Percentiles rank a stretch among this genome's conserved stretches.
Evolutionary conservation across 2,888 invertebrate genomes (phyloP).

Genomic region (Aleiodes testaceus): DNA sequence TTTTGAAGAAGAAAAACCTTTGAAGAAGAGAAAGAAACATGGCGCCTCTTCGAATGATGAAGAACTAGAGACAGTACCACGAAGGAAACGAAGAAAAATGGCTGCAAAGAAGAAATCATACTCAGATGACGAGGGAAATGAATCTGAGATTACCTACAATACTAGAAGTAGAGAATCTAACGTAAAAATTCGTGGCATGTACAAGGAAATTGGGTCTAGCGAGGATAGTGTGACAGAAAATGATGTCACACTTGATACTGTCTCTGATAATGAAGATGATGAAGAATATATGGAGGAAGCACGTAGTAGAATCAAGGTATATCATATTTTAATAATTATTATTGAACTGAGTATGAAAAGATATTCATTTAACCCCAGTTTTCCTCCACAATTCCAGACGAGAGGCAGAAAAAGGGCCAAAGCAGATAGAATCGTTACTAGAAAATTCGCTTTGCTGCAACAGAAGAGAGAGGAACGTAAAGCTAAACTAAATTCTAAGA

Average conservation of each 20-base stretch:
- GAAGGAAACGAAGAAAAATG: slow-evolving; percentile 52
- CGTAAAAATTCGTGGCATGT: slow-evolving; percentile 6
- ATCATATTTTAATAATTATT: not conserved
- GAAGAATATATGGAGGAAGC: slow-evolving; percentile 44
- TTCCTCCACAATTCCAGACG: not conserved
- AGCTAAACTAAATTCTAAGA: not conserved
- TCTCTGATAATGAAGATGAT: slow-evolving; percentile 36
- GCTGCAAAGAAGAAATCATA: not conserved
- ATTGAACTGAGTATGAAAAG: not conserved
- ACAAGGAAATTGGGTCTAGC: slow-evolving; percentile 16
- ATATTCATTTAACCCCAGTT: not conserved
- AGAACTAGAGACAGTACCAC: slow-evolving; percentile 52
- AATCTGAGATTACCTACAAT: slow-evolving; percentile 56
- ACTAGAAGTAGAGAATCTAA: slow-evolving; percentile 57
- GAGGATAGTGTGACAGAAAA: slow-evolving; percentile 36
- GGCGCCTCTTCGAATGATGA: slow-evolving; percentile 39
- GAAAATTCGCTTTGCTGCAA: not conserved
- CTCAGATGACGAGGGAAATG: slow-evolving; percentile 30
- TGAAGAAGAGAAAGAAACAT: slow-evolving; percentile 26
- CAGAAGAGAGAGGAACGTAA: slow-evolving; percentile 7
- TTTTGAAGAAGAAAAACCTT: slow-evolving; percentile 46
- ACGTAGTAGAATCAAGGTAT: slow-evolving; percentile 40
- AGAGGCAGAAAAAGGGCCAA: not conserved
- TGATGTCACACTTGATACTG: not conserved
- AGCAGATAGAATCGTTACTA: not conserved